Conservation (phyloP, 2,797 vertebrate genomes). For the Phoxinus dragarum region DNA sequence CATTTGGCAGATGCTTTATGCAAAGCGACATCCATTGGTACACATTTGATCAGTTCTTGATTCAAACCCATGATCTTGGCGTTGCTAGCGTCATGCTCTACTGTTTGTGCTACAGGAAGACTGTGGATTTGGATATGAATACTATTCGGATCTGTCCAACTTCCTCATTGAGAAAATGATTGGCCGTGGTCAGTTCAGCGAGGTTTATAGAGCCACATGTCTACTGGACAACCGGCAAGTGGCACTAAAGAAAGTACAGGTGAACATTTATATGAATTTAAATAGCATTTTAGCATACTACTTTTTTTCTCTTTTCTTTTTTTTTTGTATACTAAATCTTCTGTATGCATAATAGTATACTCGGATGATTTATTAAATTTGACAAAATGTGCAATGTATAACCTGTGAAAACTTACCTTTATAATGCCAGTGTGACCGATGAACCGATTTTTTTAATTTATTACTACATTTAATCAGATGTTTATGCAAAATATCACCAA, state of each 20-base stretch:
- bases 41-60: not conserved
- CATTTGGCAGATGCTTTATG: not conserved
- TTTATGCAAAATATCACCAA: not conserved
- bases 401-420: not conserved
- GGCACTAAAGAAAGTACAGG: conserved; percentile 94
- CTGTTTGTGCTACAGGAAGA: conserved; percentile 2
- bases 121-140: conserved; percentile 74
- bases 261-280: conserved; percentile 61
- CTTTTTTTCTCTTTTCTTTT: not conserved
- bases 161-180: conserved; percentile 95
- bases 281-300: not conserved
- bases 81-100: not conserved
- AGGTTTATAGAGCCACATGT: conserved; percentile 92
- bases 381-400: not conserved
- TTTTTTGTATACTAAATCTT: not conserved
- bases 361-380: not conserved
- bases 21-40: not conserved
- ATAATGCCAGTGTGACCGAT: not conserved
- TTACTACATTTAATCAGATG: not conserved
- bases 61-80: not conserved
- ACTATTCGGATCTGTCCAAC: conserved; percentile 86
- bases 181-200: conserved; percentile 92
- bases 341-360: not conserved
- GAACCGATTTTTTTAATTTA: not conserved
- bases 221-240: conserved; percentile 89